Conservation (phyloP, 2,797 vertebrate species). For the Trematomus bernacchii region DNA sequence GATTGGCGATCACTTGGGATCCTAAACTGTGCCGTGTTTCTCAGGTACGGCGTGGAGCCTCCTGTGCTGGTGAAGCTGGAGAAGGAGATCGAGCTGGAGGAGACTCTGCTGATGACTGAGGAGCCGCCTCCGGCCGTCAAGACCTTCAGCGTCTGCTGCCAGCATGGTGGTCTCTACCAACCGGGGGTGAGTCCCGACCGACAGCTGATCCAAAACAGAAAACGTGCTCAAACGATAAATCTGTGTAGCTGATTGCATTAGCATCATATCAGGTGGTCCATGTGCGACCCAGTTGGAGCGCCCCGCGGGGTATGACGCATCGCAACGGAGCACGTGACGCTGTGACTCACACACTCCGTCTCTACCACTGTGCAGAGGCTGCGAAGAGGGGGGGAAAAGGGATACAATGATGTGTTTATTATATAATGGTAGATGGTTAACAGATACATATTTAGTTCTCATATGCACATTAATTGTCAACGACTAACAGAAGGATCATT, state of each 20-base stretch:
- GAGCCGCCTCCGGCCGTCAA: slow-evolving; percentile 86
- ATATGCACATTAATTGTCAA: too few relatives aligned
- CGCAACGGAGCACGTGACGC: slow-evolving; percentile 50
- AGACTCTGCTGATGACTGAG: slow-evolving; percentile 90
- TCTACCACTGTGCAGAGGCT: too few relatives aligned
- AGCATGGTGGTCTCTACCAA: slow-evolving; percentile 91
- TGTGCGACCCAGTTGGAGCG: slow-evolving; percentile 66
- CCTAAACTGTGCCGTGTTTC: not conserved
- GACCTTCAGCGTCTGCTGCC: slow-evolving; percentile 93
- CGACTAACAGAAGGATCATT: too few relatives aligned
- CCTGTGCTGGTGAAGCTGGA: slow-evolving; percentile 96
- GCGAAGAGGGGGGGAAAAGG: too few relatives aligned
- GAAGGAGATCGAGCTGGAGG: slow-evolving; percentile 98
- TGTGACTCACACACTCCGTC: slow-evolving; percentile 28
- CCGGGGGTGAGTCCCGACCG: slow-evolving; percentile 84
- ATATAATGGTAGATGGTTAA: too few relatives aligned
- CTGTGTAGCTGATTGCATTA: slow-evolving; percentile 31
- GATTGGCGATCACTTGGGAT: not conserved
- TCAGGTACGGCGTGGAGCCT: slow-evolving; percentile 95
- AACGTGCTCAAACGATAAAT: too few relatives aligned
- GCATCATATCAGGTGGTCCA: slow-evolving; percentile 30
- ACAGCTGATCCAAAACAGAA: not conserved
- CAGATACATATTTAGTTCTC: too few relatives aligned
- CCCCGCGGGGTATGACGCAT: slow-evolving; percentile 58
- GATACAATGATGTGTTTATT: too few relatives aligned